Evolutionary conservation across 2,113 vertebrate species (phyloP).

Genomic region (Lepidothrix coronata): DNA sequence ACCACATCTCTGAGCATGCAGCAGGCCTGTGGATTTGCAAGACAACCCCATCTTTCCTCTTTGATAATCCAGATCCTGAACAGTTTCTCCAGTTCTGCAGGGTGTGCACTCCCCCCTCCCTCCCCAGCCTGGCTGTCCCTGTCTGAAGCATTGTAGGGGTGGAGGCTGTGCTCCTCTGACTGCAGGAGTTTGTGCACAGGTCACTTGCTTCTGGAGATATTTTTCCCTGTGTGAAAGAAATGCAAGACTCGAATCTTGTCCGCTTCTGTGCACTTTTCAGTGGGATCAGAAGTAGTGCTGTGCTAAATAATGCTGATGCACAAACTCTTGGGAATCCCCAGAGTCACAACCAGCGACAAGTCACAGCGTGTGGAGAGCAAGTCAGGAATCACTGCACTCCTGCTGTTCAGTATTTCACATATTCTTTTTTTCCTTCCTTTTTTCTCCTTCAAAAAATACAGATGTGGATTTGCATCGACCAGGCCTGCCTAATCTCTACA

Average conservation of each 20-base stretch:
- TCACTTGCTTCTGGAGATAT: background rate
- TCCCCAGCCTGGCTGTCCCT: background rate
- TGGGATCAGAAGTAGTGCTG: constrained; percentile 24
- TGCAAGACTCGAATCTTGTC: background rate
- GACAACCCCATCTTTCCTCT: background rate
- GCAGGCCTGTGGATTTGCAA: background rate
- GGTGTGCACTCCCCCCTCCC: fast-evolving
- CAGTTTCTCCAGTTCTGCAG: fast-evolving
- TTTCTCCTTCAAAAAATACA: background rate
- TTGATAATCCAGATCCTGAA: background rate
- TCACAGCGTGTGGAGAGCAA: background rate
- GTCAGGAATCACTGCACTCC: constrained; percentile 13
- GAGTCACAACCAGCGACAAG: constrained; percentile 19
- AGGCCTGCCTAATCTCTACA: background rate
- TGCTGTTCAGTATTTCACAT: background rate
- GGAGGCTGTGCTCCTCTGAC: background rate
- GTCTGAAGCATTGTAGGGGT: background rate
- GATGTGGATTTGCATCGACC: constrained; percentile 5
- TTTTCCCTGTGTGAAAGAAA: background rate
- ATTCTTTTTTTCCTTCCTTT: background rate
- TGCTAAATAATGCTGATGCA: background rate
- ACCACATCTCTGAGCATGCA: background rate
- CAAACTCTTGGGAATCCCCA: constrained; percentile 29
- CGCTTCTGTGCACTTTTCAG: background rate
- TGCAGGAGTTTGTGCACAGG: background rate